Evolutionary conservation across 1,140 invertebrate genomes (phyloP), one percentile per base, ranked within the genome.

Genomic region (Hirudo medicinalis): DNA sequence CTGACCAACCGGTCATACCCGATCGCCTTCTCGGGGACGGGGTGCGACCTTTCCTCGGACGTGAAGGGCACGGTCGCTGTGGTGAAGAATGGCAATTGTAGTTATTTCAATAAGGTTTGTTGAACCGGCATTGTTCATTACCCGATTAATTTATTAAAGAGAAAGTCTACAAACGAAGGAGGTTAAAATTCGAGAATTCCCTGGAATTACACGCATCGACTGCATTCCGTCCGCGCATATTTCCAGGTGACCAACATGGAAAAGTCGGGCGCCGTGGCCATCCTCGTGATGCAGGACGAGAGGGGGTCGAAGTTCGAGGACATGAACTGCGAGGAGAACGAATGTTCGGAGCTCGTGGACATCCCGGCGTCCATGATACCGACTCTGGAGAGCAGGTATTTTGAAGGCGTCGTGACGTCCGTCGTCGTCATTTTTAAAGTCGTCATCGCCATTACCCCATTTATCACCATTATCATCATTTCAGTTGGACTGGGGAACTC

Each of bases 101-200:
- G 71, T 40, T 75, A 72, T 69, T 76, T 76, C 36, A 27, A 73
- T 40, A 77, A 77, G 75, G 77, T 77, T 70, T 20, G 27, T 54
- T 36, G 32, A 36, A 36, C 19, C n/a, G n/a, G 32, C 6, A 36
- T 36, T 36, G 32, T 36, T 36, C 6, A 36, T 36, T 36, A 36
- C n/a, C n/a, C n/a, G n/a, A n/a, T n/a, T n/a, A n/a, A n/a, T 36
- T 2, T 36, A 36, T 36, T 36, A 36, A 36, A 36, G 2, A 36
- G 32, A 36, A 6, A 36, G 2, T 36, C n/a, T n/a, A n/a, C n/a
- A n/a, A n/a, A n/a, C n/a, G n/a, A n/a, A n/a, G n/a, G n/a, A n/a
- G n/a, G n/a, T n/a, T n/a, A n/a, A n/a, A n/a, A n/a, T n/a, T n/a
- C n/a, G n/a, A n/a, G n/a, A n/a, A n/a, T n/a, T n/a, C n/a, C n/a